These are phyloP conservation scores for Tachysurus fulvidraco DNA, from an alignment of 2,113 vertebrate genomes.

Conservation along the genomic window DNA sequence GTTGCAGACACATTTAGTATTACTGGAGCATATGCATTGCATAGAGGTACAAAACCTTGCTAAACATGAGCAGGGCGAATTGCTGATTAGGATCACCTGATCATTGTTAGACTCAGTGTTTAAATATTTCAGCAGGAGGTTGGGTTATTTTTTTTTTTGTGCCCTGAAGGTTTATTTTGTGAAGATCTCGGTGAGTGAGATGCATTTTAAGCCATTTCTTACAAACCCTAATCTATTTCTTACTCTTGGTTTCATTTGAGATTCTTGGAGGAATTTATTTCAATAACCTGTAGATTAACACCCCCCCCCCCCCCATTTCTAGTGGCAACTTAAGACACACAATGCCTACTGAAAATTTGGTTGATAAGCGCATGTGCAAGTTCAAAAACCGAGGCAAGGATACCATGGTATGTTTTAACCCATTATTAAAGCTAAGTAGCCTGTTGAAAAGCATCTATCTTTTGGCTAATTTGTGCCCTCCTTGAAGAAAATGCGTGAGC, in stretches of 20 bases:
- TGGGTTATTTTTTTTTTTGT: too few species aligned
- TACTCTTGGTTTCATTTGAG: not conserved
- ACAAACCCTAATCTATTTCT: not conserved
- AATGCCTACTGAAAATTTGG: constrained; percentile 70
- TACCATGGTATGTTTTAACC: constrained; percentile 69
- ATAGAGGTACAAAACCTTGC: not conserved
- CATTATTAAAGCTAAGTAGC: not conserved
- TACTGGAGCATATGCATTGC: not conserved
- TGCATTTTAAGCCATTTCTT: too few species aligned
- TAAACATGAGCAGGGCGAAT: not conserved
- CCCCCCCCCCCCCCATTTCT: not conserved
- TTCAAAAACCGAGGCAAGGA: constrained; percentile 91
- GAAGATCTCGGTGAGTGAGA: not conserved
- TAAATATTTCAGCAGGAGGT: constrained; percentile 13
- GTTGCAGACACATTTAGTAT: not conserved
- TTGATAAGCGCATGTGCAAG: constrained; percentile 66
- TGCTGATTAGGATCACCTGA: constrained; percentile 42
- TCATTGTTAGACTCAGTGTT: not conserved
- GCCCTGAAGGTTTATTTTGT: not conserved
- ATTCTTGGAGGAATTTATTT: not conserved
- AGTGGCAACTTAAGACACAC: constrained; percentile 6
- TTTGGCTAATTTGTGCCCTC: not conserved
- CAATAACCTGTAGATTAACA: too few species aligned
- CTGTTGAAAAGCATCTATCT: not conserved
- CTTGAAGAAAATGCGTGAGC: constrained; percentile 76